Conservation (phyloP, 2,888 invertebrate species). For the Carcina quercana region DNA sequence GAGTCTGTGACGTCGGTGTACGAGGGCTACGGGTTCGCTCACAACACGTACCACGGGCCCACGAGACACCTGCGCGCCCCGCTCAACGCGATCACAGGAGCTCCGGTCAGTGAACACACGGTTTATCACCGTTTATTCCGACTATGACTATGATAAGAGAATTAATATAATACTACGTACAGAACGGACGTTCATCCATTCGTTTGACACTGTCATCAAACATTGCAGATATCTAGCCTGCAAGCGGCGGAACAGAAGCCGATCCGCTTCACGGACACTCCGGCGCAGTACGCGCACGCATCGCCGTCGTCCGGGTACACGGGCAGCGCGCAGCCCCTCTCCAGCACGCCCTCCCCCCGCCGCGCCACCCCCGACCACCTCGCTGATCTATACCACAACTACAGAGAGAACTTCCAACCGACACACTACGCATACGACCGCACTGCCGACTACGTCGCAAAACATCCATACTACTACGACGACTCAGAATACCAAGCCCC, state of each 20-base stretch:
- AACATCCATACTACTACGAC: conserved; percentile 57
- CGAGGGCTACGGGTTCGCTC: conserved; percentile 76
- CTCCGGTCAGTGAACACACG: conserved; percentile 54
- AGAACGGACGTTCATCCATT: too few species aligned
- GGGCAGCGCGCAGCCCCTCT: conserved; percentile 65
- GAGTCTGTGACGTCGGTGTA: conserved; percentile 42
- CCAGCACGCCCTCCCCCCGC: conserved; percentile 78
- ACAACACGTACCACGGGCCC: conserved; percentile 94
- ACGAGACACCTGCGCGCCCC: conserved; percentile 82
- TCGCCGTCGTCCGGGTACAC: conserved; percentile 68
- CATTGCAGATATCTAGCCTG: conserved; percentile 53
- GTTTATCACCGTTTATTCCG: background rate
- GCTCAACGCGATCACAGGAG: conserved; percentile 69
- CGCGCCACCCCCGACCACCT: conserved; percentile 78
- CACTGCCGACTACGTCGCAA: conserved; percentile 60
- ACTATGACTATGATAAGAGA: too few species aligned
- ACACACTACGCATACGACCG: conserved; percentile 42
- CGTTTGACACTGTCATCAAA: too few species aligned
- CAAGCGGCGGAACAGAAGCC: conserved; percentile 77
- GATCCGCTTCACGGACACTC: conserved; percentile 83
- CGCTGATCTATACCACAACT: conserved; percentile 76
- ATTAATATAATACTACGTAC: too few species aligned
- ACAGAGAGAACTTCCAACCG: conserved; percentile 63
- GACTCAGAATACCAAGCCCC: conserved; percentile 57
- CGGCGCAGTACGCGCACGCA: conserved; percentile 77